These are phyloP conservation scores for Chymomyza procnemis DNA, from an alignment of 2,888 invertebrate genomes.

Conservation along the genomic window DNA sequence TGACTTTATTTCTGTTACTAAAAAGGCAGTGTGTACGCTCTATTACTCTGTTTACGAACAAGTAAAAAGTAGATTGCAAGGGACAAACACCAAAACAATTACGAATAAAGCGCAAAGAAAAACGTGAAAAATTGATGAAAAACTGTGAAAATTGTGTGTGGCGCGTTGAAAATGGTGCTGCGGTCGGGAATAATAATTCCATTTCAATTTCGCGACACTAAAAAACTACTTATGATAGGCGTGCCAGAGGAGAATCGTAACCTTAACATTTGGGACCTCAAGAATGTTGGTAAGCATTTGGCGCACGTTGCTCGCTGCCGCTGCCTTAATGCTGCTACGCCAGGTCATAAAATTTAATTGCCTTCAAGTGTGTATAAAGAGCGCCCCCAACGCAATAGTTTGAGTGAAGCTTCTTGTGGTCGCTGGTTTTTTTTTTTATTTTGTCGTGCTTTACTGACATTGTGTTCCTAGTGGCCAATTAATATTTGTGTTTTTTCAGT, in stretches of 20 bases:
- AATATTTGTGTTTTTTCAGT: conserved; percentile 47
- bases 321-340: conserved; percentile 20
- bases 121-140: conserved; percentile 69
- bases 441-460: not conserved
- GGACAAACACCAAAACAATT: conserved; percentile 69
- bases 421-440: conserved; percentile 6
- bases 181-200: conserved; percentile 75
- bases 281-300: conserved; percentile 69
- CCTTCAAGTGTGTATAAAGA: conserved; percentile 34
- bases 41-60: conserved; percentile 56
- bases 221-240: conserved; percentile 74
- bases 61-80: conserved; percentile 57
- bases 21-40: not conserved
- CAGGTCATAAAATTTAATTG: conserved; percentile 62
- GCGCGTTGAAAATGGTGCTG: conserved; percentile 72
- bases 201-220: conserved; percentile 75
- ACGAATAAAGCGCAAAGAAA: conserved; percentile 61
- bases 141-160: conserved; percentile 65
- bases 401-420: conserved; percentile 17
- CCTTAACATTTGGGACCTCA: conserved; percentile 74
- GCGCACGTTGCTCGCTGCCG: conserved; percentile 26
- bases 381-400: conserved; percentile 17
- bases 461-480: not conserved
- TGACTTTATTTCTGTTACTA: not conserved
- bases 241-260: conserved; percentile 69